phyloP scores from a whole-genome alignment of 2,113 vertebrate species.

The Glareola pratincola region DNA sequence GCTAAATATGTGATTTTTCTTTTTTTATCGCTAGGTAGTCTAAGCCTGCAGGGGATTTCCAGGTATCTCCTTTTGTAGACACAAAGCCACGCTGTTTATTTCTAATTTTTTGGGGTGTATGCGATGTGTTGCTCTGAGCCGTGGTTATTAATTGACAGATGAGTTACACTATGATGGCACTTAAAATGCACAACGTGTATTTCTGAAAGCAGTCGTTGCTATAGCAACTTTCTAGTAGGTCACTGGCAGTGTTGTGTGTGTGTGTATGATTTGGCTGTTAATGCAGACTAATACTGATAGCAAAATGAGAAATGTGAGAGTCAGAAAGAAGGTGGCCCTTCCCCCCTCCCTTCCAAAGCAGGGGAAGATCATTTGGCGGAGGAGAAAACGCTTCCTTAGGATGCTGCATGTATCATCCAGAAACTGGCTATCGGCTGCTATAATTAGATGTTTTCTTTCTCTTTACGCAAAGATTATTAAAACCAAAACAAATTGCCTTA shows the following conservation, averaged over 20 bases:
- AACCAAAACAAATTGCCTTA: background rate
- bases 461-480: background rate
- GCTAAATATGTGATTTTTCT: background rate
- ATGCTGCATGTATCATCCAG: background rate
- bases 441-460: background rate
- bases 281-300: slow-evolving; percentile 81
- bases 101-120: background rate
- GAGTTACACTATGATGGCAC: slow-evolving; percentile 79
- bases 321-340: slow-evolving; percentile 31
- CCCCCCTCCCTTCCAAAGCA: background rate
- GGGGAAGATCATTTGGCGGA: background rate
- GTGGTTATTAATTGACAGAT: slow-evolving; percentile 81
- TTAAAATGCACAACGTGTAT: slow-evolving; percentile 92
- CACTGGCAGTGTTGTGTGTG: slow-evolving; percentile 82
- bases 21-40: background rate
- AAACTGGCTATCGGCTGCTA: background rate
- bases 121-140: slow-evolving; percentile 46
- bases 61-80: background rate
- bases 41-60: background rate
- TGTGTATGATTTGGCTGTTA: slow-evolving; percentile 85
- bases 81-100: background rate
- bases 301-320: slow-evolving; percentile 74
- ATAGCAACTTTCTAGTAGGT: slow-evolving; percentile 88
- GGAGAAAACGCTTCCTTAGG: background rate
- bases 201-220: slow-evolving; percentile 88